These are phyloP conservation scores for Brienomyrus longianalis DNA, from an alignment of 2,113 vertebrate species.

Conservation along the genomic window DNA sequence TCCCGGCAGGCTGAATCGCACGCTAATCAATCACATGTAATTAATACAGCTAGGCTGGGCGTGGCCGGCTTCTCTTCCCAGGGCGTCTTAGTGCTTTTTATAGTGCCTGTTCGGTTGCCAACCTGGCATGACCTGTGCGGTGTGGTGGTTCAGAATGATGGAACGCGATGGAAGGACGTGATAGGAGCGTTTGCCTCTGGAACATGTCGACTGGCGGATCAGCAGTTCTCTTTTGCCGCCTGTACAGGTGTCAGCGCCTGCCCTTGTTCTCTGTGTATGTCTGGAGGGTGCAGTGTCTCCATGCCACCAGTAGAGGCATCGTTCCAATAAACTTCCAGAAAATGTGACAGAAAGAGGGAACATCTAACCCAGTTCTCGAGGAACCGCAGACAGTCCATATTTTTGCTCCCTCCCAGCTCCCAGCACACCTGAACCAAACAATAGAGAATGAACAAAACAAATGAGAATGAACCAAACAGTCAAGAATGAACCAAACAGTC, in stretches of 20 bases:
- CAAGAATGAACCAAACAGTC: not conserved
- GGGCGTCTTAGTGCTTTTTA: conserved; percentile 32
- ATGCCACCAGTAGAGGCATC: not conserved
- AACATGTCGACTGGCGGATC: not conserved
- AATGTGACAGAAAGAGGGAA: not conserved
- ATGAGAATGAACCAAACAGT: not conserved
- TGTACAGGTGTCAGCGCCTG: not conserved
- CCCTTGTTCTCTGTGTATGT: not conserved
- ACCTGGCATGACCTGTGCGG: not conserved
- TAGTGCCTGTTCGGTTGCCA: not conserved
- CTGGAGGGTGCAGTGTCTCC: not conserved
- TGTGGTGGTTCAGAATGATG: not conserved
- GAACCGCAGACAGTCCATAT: not conserved
- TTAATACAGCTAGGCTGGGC: conserved; percentile 43
- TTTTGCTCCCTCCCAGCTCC: not conserved
- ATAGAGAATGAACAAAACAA: not conserved
- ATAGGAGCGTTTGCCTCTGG: not conserved
- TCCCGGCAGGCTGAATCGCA: conserved; percentile 52
- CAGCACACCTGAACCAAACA: not conserved
- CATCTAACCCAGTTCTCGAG: not conserved
- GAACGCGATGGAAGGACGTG: not conserved
- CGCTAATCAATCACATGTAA: conserved; percentile 53
- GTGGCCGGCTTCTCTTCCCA: conserved; percentile 36
- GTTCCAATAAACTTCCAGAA: not conserved
- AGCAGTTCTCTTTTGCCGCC: not conserved